Conservation (phyloP, 2,888 invertebrate genomes). For the Diaphora mendica region DNA sequence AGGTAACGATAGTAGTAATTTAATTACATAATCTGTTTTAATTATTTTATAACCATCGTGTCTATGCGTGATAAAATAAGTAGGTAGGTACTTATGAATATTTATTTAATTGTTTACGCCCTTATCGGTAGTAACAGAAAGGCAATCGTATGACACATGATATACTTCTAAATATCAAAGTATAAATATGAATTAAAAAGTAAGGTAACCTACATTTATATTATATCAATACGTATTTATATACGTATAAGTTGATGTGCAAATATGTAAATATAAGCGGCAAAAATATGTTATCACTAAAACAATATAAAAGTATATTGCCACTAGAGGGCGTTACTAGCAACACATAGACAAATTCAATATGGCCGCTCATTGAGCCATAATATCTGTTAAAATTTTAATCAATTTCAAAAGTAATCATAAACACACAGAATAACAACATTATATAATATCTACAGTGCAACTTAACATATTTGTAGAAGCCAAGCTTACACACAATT, state of each 20-base stretch:
- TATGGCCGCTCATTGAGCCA: conserved; percentile 65
- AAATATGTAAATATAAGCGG: conserved; percentile 25
- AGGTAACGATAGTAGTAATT: background rate
- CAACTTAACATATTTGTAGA: conserved; percentile 16
- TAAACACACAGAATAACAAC: background rate
- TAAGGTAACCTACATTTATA: conserved; percentile 55
- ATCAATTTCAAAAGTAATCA: background rate
- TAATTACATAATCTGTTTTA: background rate
- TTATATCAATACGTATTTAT: conserved; percentile 21
- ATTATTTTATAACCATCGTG: background rate
- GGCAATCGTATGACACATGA: background rate
- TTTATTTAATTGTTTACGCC: background rate
- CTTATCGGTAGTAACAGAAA: background rate
- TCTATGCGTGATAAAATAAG: background rate
- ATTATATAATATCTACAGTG: conserved; percentile 6
- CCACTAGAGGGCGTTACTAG: conserved; percentile 65
- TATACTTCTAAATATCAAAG: background rate
- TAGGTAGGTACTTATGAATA: background rate
- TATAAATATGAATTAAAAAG: conserved; percentile 38
- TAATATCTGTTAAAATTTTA: conserved; percentile 4
- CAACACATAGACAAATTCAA: conserved; percentile 62
- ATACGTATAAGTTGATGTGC: conserved; percentile 6
- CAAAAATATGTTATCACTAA: conserved; percentile 27
- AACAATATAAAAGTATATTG: conserved; percentile 18
- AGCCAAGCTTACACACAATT: background rate